phyloP scores from a whole-genome alignment of 1,140 invertebrate genomes.

The Copidosoma floridanum region DNA sequence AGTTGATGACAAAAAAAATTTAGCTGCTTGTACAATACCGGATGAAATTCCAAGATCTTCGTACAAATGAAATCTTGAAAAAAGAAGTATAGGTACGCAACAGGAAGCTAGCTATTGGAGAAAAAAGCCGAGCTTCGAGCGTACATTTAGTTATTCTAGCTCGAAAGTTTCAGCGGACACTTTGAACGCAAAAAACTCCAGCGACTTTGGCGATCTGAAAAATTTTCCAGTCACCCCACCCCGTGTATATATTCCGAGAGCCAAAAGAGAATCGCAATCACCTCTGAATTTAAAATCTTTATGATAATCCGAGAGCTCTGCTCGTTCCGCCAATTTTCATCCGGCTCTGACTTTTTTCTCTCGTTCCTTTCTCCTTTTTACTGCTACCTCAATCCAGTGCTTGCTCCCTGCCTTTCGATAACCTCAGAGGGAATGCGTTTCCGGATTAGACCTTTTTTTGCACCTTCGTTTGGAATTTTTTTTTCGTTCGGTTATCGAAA shows the following conservation, averaged over 20 bases:
- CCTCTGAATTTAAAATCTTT: not conserved
- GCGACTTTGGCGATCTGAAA: not conserved
- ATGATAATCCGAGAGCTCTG: not conserved
- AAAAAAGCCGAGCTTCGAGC: not conserved
- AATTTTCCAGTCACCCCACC: not conserved
- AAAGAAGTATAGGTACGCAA: too few relatives aligned
- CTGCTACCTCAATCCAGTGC: not conserved
- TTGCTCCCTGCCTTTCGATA: too few relatives aligned
- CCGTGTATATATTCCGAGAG: not conserved
- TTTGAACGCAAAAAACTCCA: slow-evolving; percentile 1
- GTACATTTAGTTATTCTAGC: not conserved
- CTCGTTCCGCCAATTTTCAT: slow-evolving; percentile 1
- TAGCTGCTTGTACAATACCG: too few relatives aligned
- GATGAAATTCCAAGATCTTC: too few relatives aligned
- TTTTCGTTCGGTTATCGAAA: not conserved
- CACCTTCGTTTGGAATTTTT: not conserved
- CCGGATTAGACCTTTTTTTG: not conserved
- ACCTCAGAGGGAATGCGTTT: too few relatives aligned
- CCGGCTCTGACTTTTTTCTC: not conserved
- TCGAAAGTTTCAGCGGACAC: not conserved
- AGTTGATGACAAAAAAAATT: too few relatives aligned
- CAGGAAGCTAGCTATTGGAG: too few relatives aligned
- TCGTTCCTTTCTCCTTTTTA: not conserved
- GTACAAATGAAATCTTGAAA: too few relatives aligned
- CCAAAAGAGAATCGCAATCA: not conserved